These are phyloP conservation scores for Oplegnathus fasciatus DNA, from an alignment of 2,113 vertebrate species.

Conservation along the genomic window DNA sequence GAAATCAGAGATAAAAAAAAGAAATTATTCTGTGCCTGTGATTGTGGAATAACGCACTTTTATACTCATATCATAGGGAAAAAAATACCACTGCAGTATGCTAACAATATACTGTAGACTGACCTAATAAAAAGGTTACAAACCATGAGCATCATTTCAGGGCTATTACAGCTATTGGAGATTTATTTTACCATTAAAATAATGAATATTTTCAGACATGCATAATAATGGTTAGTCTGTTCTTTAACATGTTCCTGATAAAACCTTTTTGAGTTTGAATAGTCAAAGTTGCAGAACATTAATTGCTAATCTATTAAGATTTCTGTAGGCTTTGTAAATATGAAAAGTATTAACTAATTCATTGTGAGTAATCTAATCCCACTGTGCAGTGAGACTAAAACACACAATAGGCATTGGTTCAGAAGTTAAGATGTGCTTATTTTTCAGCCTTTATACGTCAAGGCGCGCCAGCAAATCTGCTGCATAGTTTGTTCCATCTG, in stretches of 20 bases:
- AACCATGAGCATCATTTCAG: neutral
- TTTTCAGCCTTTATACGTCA: constrained; percentile 1
- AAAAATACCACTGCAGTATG: neutral
- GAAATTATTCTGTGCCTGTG: neutral
- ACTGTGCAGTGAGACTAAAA: neutral
- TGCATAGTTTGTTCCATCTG: neutral
- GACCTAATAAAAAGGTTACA: neutral
- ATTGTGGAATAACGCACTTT: neutral
- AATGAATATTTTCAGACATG: neutral
- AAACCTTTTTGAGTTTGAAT: neutral
- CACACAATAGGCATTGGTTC: neutral
- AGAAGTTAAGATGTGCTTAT: constrained; percentile 7
- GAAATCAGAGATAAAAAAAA: neutral
- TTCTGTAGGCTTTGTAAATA: neutral
- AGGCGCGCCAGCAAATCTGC: neutral
- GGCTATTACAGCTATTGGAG: neutral
- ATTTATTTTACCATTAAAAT: neutral
- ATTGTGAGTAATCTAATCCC: neutral
- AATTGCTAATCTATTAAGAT: neutral
- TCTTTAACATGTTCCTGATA: neutral
- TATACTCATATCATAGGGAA: neutral
- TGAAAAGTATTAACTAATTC: neutral
- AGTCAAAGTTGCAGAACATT: neutral
- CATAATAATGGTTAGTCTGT: neutral
- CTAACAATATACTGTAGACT: neutral